These are phyloP conservation scores for Peucedramus taeniatus DNA, from an alignment of 2,113 vertebrate species.

Conservation along the genomic window DNA sequence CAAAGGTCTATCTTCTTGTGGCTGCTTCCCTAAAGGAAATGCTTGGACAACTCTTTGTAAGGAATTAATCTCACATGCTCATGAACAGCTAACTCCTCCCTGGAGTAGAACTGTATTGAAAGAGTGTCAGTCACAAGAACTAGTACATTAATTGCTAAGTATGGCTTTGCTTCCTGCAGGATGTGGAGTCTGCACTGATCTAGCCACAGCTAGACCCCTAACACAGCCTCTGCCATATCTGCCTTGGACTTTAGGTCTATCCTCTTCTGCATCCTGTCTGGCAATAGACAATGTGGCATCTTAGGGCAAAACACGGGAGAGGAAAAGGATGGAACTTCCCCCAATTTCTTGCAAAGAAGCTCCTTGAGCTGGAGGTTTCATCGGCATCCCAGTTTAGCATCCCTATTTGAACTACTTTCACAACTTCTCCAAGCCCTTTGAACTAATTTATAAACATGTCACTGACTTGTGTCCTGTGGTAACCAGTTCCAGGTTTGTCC, in stretches of 20 bases:
- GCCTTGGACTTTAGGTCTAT: background rate
- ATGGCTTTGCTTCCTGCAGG: background rate
- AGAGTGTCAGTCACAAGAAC: background rate
- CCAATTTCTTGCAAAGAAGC: background rate
- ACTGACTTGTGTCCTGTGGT: background rate
- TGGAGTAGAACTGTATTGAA: background rate
- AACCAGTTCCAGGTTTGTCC: background rate
- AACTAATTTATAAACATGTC: background rate
- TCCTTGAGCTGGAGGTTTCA: background rate
- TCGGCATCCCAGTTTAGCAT: background rate
- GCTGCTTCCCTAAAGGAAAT: conserved; percentile 1
- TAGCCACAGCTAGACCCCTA: background rate
- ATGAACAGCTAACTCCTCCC: background rate
- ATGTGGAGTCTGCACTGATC: background rate
- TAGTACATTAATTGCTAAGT: background rate
- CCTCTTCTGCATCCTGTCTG: background rate
- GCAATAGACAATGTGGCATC: background rate
- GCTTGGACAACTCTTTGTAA: background rate
- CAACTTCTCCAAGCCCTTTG: background rate
- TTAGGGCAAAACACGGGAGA: background rate
- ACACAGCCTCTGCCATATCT: background rate
- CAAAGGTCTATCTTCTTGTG: conserved; percentile 2
- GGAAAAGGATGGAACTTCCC: background rate
- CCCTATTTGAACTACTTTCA: background rate
- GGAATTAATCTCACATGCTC: conserved; percentile 21